Conservation (phyloP, 2,888 invertebrate genomes). For the Aelia acuminata region DNA sequence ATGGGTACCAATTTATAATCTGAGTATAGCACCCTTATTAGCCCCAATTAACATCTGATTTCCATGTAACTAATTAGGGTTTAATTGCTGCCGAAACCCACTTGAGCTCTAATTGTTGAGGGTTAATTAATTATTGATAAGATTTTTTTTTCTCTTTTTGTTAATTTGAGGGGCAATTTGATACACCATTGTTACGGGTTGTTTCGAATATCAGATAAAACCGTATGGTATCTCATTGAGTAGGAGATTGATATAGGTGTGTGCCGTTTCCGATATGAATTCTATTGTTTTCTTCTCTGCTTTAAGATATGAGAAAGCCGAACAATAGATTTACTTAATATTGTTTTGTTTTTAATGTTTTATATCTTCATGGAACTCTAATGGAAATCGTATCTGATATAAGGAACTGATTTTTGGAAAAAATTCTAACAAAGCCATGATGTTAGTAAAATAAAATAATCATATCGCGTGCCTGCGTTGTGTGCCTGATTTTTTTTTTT, state of each 20-base stretch:
- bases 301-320: not conserved
- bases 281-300: constrained; percentile 4
- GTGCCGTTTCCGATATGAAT: constrained; percentile 17
- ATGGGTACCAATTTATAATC: not conserved
- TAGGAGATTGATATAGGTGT: not conserved
- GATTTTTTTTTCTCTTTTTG: constrained; percentile 4
- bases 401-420: no score
- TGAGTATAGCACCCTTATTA: constrained; percentile 30
- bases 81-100: constrained; percentile 43
- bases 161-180: constrained; percentile 15
- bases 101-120: constrained; percentile 4
- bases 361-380: not conserved
- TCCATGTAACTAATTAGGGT: constrained; percentile 27
- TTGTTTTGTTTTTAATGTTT: not conserved
- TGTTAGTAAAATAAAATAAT: no score
- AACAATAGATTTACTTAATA: not conserved
- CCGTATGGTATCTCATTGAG: not conserved
- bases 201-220: constrained; percentile 20
- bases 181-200: constrained; percentile 22
- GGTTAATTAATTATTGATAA: constrained; percentile 31
- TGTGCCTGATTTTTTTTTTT: no score
- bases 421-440: no score
- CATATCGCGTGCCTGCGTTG: no score
- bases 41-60: constrained; percentile 40
- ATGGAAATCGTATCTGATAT: no score